These are phyloP conservation scores for Ridgeia piscesae DNA, from an alignment of 1,140 invertebrate species.

Conservation along the genomic window DNA sequence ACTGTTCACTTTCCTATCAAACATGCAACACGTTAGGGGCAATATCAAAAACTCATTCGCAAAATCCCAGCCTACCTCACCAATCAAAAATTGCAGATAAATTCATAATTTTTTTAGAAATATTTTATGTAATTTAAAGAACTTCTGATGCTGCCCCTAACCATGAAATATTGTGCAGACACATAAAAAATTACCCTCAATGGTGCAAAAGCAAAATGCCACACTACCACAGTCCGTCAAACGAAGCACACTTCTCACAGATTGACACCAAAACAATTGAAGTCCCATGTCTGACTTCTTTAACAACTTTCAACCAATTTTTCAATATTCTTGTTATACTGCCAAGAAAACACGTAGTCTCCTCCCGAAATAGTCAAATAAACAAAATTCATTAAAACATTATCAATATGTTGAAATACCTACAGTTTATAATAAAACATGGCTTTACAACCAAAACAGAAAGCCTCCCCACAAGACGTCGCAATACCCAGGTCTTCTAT, in stretches of 20 bases:
- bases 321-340: neutral
- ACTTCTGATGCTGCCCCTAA: neutral
- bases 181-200: neutral
- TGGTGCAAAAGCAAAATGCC: conserved; percentile 4
- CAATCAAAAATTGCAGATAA: neutral
- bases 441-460: neutral
- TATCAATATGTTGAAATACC: too few species aligned
- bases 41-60: neutral
- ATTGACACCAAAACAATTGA: neutral
- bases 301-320: neutral
- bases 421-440: neutral
- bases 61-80: neutral
- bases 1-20: neutral
- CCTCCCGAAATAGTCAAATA: too few species aligned
- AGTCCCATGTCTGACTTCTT: neutral
- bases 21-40: neutral
- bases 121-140: neutral
- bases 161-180: neutral
- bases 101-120: neutral
- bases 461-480: neutral
- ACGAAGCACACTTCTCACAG: neutral
- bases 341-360: too few species aligned
- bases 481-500: neutral
- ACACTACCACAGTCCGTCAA: neutral
- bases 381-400: too few species aligned